Evolutionary conservation across 2,113 vertebrate species (phyloP).

Genomic region (Leptocoma aspasia): DNA sequence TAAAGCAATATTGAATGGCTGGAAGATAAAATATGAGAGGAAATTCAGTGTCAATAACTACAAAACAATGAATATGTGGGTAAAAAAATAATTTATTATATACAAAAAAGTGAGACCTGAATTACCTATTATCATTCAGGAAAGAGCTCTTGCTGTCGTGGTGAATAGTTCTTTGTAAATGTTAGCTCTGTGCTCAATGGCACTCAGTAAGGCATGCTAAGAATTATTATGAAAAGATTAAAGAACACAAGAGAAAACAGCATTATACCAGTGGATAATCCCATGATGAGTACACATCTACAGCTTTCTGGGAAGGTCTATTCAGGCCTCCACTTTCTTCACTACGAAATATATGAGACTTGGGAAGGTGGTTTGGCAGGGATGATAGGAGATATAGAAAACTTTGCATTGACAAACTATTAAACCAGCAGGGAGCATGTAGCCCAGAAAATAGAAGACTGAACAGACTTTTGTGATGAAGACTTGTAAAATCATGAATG

Average conservation of each 20-base stretch:
- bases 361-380: not conserved
- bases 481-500: not conserved
- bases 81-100: not conserved
- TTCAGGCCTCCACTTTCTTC: not conserved
- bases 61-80: not conserved
- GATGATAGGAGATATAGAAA: not conserved
- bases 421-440: not conserved
- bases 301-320: not conserved
- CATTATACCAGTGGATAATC: not conserved
- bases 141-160: not conserved
- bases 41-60: not conserved
- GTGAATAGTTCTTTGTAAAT: conserved; percentile 1
- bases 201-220: not conserved
- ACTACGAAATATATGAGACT: not conserved
- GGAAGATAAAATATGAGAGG: not conserved
- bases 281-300: not conserved
- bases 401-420: not conserved
- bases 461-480: not conserved
- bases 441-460: not conserved
- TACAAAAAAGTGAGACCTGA: not conserved
- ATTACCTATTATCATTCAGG: not conserved
- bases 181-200: not conserved
- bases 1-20: not conserved
- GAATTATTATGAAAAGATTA: conserved; percentile 8
- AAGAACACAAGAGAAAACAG: not conserved